Conservation (phyloP, 2,888 invertebrate species). For the Euzophera pinguis region DNA sequence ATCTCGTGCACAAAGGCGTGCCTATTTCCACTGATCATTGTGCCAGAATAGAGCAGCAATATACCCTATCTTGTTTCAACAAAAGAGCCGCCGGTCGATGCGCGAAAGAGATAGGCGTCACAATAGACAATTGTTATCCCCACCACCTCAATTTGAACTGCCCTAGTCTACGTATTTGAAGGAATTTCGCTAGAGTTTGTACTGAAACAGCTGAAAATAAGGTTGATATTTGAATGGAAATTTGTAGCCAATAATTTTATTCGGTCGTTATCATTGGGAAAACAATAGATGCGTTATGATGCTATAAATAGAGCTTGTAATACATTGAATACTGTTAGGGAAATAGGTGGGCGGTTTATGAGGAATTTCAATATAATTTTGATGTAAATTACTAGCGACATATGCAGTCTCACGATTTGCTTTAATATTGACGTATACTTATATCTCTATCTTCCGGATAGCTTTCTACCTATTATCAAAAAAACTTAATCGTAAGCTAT, state of each 20-base stretch:
- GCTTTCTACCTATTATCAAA: too few relatives aligned
- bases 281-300: constrained; percentile 58
- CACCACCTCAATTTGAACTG: constrained; percentile 47
- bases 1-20: constrained; percentile 59
- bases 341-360: constrained; percentile 11
- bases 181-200: constrained; percentile 35
- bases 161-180: constrained; percentile 45
- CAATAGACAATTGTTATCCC: constrained; percentile 80
- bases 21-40: constrained; percentile 56
- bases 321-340: constrained; percentile 8
- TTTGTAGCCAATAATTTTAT: constrained; percentile 71
- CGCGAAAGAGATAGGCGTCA: constrained; percentile 73
- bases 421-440: too few relatives aligned
- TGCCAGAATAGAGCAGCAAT: constrained; percentile 48
- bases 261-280: constrained; percentile 68
- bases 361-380: constrained; percentile 1
- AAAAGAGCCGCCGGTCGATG: constrained; percentile 57
- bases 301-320: constrained; percentile 44
- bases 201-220: constrained; percentile 24
- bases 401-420: background rate
- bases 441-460: too few relatives aligned
- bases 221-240: constrained; percentile 35
- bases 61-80: constrained; percentile 43
- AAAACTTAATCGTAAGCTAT: too few relatives aligned
- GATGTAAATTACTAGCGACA: background rate